These are phyloP conservation scores for Erythrocercus mccallii DNA, from an alignment of 2,113 vertebrate species.

Conservation along the genomic window DNA sequence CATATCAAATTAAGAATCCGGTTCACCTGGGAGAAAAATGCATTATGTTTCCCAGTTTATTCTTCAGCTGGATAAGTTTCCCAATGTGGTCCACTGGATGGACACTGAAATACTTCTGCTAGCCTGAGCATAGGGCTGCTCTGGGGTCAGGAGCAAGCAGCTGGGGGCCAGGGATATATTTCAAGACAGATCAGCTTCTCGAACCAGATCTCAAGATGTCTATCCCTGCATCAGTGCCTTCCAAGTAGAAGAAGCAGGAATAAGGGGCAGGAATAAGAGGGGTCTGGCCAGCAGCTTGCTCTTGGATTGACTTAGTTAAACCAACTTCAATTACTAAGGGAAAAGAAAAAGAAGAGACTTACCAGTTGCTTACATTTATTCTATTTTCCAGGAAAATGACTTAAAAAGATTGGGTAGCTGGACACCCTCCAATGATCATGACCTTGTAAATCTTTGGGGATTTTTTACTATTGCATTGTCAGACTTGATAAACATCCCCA, in stretches of 20 bases:
- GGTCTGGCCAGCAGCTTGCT: not conserved
- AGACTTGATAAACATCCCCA: not conserved
- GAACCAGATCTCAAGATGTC: not conserved
- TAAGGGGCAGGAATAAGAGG: not conserved
- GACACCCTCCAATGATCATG: not conserved
- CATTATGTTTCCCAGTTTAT: not conserved
- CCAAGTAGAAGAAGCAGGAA: not conserved
- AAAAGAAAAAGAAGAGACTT: not conserved
- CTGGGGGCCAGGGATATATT: not conserved
- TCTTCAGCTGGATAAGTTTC: not conserved
- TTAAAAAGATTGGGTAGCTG: not conserved
- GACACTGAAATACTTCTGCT: not conserved
- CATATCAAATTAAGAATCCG: not conserved
- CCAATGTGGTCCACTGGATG: not conserved
- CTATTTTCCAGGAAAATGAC: not conserved
- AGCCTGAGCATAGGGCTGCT: not conserved
- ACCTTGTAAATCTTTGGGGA: not conserved
- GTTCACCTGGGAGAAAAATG: not conserved
- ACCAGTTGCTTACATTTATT: not conserved
- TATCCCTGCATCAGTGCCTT: not conserved
- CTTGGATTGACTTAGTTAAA: not conserved
- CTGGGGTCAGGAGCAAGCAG: not conserved
- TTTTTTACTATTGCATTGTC: not conserved
- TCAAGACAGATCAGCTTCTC: not conserved
- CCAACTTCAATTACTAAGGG: not conserved